Percentiles rank a stretch among this genome's conserved stretches.
phyloP scores from a whole-genome alignment of 2,113 vertebrate species.

The Phrynosoma platyrhinos region DNA sequence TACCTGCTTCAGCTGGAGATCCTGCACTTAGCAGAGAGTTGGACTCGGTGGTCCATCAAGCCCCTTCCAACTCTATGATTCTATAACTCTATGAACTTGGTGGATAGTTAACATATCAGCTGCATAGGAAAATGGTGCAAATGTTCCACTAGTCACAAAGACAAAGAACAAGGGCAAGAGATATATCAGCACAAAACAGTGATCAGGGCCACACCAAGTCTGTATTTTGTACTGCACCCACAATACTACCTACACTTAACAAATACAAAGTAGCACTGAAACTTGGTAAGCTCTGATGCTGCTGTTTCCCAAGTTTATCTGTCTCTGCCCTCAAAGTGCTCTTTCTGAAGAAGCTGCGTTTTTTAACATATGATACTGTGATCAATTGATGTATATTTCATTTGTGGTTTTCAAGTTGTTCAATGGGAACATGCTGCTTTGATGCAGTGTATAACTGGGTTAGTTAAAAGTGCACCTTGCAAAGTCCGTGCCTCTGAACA shows the following conservation, averaged over 20 bases:
- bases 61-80: too few relatives aligned
- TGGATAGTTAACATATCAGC: too few relatives aligned
- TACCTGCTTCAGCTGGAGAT: too few relatives aligned
- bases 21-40: too few relatives aligned
- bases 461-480: conserved; percentile 57
- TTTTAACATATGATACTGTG: conserved; percentile 66
- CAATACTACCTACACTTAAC: not conserved
- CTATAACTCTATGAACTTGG: too few relatives aligned
- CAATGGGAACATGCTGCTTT: conserved; percentile 60
- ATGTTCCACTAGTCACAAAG: too few relatives aligned
- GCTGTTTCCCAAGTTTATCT: conserved; percentile 16
- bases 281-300: conserved; percentile 26
- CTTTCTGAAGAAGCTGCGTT: conserved; percentile 58
- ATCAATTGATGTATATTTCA: conserved; percentile 74
- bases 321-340: conserved; percentile 46
- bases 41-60: too few relatives aligned
- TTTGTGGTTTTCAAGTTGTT: conserved; percentile 72
- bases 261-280: not conserved
- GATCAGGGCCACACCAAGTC: not conserved
- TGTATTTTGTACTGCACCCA: not conserved
- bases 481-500: conserved; percentile 61
- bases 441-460: conserved; percentile 60
- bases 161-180: not conserved
- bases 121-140: not conserved
- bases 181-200: too few relatives aligned